Conservation (phyloP, 2,888 invertebrate species). For the Automeris io region DNA sequence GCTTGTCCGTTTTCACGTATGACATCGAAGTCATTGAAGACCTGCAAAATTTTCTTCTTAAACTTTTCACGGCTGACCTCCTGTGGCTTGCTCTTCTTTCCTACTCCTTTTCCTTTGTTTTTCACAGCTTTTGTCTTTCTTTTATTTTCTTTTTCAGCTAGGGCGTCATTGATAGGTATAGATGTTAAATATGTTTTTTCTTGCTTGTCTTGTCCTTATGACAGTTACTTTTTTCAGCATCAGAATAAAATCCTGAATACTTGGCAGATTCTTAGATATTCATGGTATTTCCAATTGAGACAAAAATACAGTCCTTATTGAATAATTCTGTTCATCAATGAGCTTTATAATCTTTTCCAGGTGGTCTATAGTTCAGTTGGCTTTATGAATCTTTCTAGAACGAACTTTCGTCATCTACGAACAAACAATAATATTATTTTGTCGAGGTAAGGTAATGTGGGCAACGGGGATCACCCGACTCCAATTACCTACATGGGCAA, state of each 20-base stretch:
- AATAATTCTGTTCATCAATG: too few species aligned
- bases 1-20: conserved; percentile 10
- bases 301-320: not conserved
- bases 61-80: conserved; percentile 11
- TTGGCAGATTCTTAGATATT: conserved; percentile 7
- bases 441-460: too few species aligned
- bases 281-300: not conserved
- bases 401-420: too few species aligned
- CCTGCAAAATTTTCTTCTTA: conserved; percentile 18
- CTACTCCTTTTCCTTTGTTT: conserved; percentile 12
- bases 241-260: conserved; percentile 16
- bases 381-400: too few species aligned
- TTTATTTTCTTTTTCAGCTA: conserved; percentile 18
- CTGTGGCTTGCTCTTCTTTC: conserved; percentile 16
- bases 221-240: conserved; percentile 12
- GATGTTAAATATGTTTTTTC: conserved; percentile 18
- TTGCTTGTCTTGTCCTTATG: conserved; percentile 14
- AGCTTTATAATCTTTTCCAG: too few species aligned
- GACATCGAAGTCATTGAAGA: conserved; percentile 15
- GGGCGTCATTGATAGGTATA: conserved; percentile 17
- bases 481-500: too few species aligned
- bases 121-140: conserved; percentile 14
- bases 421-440: too few species aligned
- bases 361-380: too few species aligned
- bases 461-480: too few species aligned